Percentiles rank a stretch among this genome's conserved stretches.
phyloP scores from a whole-genome alignment of 2,888 invertebrate genomes.

The Chrysolina oricalcia region DNA sequence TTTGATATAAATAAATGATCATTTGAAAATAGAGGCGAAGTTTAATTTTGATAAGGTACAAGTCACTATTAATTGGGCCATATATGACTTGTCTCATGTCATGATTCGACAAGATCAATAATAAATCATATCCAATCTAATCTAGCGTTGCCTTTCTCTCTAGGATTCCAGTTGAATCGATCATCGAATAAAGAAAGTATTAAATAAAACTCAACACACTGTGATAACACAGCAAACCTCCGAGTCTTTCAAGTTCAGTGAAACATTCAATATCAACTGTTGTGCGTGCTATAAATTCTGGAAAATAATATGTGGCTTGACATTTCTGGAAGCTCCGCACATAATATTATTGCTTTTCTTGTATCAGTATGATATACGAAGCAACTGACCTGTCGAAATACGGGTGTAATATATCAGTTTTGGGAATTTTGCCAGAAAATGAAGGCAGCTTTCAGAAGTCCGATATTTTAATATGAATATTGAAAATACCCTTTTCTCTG shows the following conservation, averaged over 20 bases:
- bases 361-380: slow-evolving; percentile 18
- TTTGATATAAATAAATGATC: too few relatives aligned
- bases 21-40: too few relatives aligned
- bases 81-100: too few relatives aligned
- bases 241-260: background rate
- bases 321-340: slow-evolving; percentile 12
- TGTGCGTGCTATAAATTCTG: slow-evolving; percentile 19
- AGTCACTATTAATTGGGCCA: too few relatives aligned
- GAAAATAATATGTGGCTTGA: slow-evolving; percentile 14
- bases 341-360: slow-evolving; percentile 14
- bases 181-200: too few relatives aligned
- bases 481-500: background rate
- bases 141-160: too few relatives aligned
- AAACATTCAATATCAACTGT: slow-evolving; percentile 2
- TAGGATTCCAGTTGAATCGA: too few relatives aligned
- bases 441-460: slow-evolving; percentile 4
- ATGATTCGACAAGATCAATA: too few relatives aligned
- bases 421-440: background rate
- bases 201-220: too few relatives aligned
- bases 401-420: slow-evolving; percentile 16
- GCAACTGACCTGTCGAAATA: slow-evolving; percentile 19
- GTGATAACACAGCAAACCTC: background rate
- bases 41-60: too few relatives aligned
- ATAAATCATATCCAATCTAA: too few relatives aligned
- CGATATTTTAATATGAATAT: slow-evolving; percentile 9